Percentiles rank a stretch among this genome's conserved stretches.
These are phyloP conservation scores for Oncorhynchus keta DNA, from an alignment of 2,113 vertebrate genomes.

Conservation along the genomic window DNA sequence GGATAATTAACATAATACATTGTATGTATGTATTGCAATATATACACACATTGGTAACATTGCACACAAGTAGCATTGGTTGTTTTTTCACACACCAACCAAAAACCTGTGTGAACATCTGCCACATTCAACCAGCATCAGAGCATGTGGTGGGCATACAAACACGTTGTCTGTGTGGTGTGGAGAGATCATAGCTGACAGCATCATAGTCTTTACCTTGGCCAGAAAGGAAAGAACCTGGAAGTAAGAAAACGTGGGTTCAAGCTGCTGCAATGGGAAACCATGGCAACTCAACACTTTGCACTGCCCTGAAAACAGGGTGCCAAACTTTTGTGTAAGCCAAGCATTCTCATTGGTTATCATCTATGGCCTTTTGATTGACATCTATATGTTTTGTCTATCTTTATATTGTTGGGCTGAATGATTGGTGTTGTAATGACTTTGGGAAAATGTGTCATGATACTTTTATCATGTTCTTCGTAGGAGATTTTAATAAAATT, in stretches of 20 bases:
- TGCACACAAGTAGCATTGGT: not conserved
- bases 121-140: not conserved
- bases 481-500: not conserved
- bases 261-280: conserved; percentile 28
- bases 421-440: not conserved
- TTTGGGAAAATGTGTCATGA: not conserved
- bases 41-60: not conserved
- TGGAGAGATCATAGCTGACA: conserved; percentile 20
- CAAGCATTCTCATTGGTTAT: conserved; percentile 20
- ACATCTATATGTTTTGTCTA: not conserved
- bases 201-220: conserved; percentile 44
- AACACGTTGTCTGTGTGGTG: conserved; percentile 17
- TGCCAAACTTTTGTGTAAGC: conserved; percentile 10
- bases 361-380: conserved; percentile 25
- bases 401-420: too few relatives aligned
- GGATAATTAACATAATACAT: not conserved
- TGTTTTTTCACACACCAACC: not conserved
- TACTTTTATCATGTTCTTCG: not conserved
- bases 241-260: conserved; percentile 50
- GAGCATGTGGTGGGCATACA: conserved; percentile 22
- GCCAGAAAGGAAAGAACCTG: conserved; percentile 53
- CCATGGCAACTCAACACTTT: conserved; percentile 24
- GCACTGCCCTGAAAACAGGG: conserved; percentile 1
- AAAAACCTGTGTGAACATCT: conserved; percentile 3
- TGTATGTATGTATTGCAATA: not conserved